Evolutionary conservation across 2,113 vertebrate genomes (phyloP).

Genomic region (Tor tambroides): DNA sequence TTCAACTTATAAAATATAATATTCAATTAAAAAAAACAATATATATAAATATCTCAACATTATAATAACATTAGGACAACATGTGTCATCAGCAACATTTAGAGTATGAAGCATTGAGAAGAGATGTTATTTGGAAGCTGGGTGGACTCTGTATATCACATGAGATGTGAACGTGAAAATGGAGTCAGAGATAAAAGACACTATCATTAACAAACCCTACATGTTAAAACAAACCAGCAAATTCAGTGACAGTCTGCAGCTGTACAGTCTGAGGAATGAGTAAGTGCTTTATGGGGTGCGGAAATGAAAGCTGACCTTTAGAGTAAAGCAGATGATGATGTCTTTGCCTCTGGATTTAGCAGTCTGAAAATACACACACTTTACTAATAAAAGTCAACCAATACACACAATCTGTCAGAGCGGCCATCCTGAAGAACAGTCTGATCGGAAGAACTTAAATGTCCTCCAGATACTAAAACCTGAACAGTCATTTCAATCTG

Average conservation of each 20-base stretch:
- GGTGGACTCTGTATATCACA: not conserved
- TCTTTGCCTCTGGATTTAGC: not conserved
- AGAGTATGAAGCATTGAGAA: not conserved
- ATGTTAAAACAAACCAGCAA: not conserved
- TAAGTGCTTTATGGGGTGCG: conserved; percentile 18
- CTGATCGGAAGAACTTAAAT: not conserved
- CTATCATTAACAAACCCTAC: not conserved
- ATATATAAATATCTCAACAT: too few species aligned
- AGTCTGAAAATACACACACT: not conserved
- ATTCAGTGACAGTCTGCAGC: not conserved
- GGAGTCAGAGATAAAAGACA: not conserved
- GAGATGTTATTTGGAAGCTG: not conserved
- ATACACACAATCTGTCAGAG: not conserved
- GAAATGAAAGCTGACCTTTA: conserved; percentile 56
- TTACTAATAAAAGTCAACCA: not conserved
- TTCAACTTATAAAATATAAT: too few species aligned
- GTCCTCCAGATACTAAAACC: not conserved
- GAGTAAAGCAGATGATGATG: conserved; percentile 47
- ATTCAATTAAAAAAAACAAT: too few species aligned
- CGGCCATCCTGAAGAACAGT: not conserved
- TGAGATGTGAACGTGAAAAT: not conserved
- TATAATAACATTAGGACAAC: too few species aligned
- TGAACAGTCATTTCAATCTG: too few species aligned
- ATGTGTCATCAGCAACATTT: not conserved
- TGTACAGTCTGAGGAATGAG: conserved; percentile 15